Base-by-base conservation (phyloP, 1,140 invertebrate genomes). In the Eueides isabella region DNA sequence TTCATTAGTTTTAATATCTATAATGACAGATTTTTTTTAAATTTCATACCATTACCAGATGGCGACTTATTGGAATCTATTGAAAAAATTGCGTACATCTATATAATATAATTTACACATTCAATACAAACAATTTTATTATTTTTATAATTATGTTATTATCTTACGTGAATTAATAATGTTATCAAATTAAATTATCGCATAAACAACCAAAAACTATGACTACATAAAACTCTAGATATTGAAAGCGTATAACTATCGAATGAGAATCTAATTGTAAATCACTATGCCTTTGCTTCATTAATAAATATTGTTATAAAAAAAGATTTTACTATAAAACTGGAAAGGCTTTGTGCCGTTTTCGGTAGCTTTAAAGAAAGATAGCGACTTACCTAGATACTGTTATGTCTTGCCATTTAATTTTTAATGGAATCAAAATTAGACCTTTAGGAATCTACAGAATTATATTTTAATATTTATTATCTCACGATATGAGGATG, bases 221-320 rank as follows among this genome's bases (percentile, higher is more conserved):
- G 64, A 73, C 74, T 83, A 85, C 81, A 83, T 80, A 85, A 85
- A 85, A 80, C 77, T 77, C 85, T 86, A 74, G 55, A 79, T 86
- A 85, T 80, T 80, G 80, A 76, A 89, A 89, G 84, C 86, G 84
- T 87, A 87, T 74, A 83, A 84, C 83, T 87, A 85, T 81, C 71
- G 70, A 86, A 82, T 86, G 84, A 88, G 85, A 89, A 89, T 87
- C 82, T 87, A 85, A 79, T 75, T 85, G 77, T 81, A 82, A 85
- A 91, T 89, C 87, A 91, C 86, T 89, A 87, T 85, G 84, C 84
- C 80, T 88, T 90, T 68, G 30, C 67, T 74, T 70, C 74, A 75
- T 70, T 67, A 71, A 65, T 75, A 71, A 70, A 66, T 55, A 75
- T 55, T 55, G 41, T 26, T 38, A 67, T 66, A 63, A 70, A 74